phyloP scores from a whole-genome alignment of 2,797 vertebrate species.

The Synaphobranchus kaupii region DNA sequence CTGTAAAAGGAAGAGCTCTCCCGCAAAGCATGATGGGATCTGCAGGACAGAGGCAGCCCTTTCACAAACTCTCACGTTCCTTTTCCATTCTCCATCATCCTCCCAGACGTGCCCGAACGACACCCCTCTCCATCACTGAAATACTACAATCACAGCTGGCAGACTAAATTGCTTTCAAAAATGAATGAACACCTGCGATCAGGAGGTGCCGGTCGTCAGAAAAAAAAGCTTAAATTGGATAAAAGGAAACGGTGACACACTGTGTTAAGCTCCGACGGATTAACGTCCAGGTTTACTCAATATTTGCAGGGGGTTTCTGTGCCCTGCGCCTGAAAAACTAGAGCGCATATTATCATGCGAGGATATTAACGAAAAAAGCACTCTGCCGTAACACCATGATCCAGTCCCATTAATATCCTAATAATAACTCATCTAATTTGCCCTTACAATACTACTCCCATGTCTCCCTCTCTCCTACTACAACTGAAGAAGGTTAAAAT shows the following conservation, averaged over 20 bases:
- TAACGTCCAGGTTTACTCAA: not conserved
- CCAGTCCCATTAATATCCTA: not conserved
- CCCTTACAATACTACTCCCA: not conserved
- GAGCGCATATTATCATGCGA: not conserved
- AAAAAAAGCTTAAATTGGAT: not conserved
- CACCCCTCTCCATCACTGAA: not conserved
- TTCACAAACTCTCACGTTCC: not conserved
- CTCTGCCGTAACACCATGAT: too few relatives aligned
- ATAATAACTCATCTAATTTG: not conserved
- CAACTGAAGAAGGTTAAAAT: not conserved
- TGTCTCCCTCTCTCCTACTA: not conserved
- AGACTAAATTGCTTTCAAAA: not conserved
- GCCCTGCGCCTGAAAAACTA: not conserved
- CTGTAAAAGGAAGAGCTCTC: not conserved
- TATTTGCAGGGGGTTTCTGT: not conserved
- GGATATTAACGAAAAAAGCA: not conserved
- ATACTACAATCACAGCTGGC: not conserved
- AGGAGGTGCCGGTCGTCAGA: not conserved
- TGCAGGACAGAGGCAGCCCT: not conserved
- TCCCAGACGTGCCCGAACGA: not conserved
- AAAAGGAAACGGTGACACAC: not conserved
- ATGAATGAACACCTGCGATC: not conserved
- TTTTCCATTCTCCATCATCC: not conserved
- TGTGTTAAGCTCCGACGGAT: not conserved
- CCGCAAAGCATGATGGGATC: not conserved